A percentile compares a stretch with the other conserved stretches of the same genome.
Evolutionary conservation across 2,797 vertebrate genomes (phyloP).

Genomic region (Rhynchonycteris naso): DNA sequence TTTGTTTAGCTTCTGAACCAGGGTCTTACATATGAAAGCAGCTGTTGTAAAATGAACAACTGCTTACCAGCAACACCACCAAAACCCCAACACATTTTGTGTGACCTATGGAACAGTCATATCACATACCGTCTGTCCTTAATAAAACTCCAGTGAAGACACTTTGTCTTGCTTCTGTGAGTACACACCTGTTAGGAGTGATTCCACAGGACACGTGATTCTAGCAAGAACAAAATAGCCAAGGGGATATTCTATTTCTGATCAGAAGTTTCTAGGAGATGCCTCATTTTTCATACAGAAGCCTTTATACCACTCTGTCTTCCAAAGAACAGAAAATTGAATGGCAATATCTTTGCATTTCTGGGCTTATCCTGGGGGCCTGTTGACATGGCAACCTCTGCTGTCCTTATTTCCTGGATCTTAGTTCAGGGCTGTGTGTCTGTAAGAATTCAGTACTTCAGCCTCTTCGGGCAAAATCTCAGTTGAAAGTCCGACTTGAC

Average conservation of each 20-base stretch:
- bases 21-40: not conserved
- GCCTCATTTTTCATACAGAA: not conserved
- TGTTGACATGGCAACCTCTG: not conserved
- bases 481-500: not conserved
- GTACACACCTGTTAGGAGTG: not conserved
- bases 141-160: not conserved
- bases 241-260: not conserved
- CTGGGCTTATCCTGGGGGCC: not conserved
- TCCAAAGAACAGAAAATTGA: not conserved
- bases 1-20: constrained; percentile 18
- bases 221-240: not conserved
- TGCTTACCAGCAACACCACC: not conserved
- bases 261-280: not conserved
- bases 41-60: not conserved
- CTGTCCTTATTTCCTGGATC: not conserved
- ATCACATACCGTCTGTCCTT: not conserved
- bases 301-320: not conserved
- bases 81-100: not conserved
- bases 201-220: not conserved
- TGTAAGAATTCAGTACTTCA: not conserved
- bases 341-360: not conserved
- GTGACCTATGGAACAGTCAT: not conserved
- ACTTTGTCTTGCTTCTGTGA: not conserved
- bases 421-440: not conserved
- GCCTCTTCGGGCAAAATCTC: not conserved